Evolutionary conservation across 2,113 vertebrate genomes (phyloP), one percentile per base, ranked within the genome.

Genomic region (Gymnogyps californianus): DNA sequence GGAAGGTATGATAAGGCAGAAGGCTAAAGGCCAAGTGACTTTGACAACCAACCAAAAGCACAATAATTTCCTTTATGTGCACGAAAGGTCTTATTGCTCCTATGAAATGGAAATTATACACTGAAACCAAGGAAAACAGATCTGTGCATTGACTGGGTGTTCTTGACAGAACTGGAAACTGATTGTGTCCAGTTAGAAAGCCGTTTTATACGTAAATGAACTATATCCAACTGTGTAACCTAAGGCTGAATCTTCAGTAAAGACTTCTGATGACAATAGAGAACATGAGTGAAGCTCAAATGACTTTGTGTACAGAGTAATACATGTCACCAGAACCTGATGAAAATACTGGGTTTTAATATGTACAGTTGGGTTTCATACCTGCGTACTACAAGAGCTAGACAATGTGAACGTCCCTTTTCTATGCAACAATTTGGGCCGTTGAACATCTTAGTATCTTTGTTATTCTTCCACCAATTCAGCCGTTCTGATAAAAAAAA

Each of bases 1-100:
- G 89, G 95, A 98, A 97, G 96, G 95, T 96, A 94, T 95, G 96
- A 72, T 95, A 97, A 96, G 91, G 97, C 97, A 95, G 89, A 96
- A 89, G 88, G 92, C 17, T 87, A 86, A 97, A 97, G 96, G 96
- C 95, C 97, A 94, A 95, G 62, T 96, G 95, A 96, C 80, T 94
- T 38, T 59, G 87, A 96, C 96, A 96, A 94, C 93, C 89, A 93
- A 97, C 93, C 89, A 96, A 92, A 97, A 97, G 95, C 95, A 96
- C 95, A 97, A 97, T 97, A 89, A 96, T 96, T 95, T 94, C 92
- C 81, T 88, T 91, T 72, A 86, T 78, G 90, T 62, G 74, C 93
- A 94, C 91, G 76, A 95, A 62, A 95, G 88, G 55, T 96, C 96
- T 97, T 91, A 95, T 83, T 97, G 67, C 83, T 97, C 90, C 85